phyloP scores from a whole-genome alignment of 1,140 invertebrate genomes.

The Paraescarpia echinospica region DNA sequence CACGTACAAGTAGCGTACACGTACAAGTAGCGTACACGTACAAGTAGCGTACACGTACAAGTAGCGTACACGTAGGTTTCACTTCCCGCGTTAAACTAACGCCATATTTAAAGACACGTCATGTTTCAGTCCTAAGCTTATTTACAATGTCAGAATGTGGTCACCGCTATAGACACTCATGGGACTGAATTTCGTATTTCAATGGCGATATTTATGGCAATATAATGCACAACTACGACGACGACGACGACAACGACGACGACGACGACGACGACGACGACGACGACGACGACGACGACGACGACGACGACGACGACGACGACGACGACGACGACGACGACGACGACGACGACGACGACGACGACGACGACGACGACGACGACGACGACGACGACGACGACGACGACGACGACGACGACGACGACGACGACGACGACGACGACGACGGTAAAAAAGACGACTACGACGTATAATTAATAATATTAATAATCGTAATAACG shows the following conservation, averaged over 20 bases:
- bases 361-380: not conserved
- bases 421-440: not conserved
- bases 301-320: not conserved
- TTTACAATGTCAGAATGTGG: not conserved
- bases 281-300: not conserved
- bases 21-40: too few species aligned
- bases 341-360: slow-evolving; percentile 8
- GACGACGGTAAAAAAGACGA: not conserved
- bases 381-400: not conserved
- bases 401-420: not conserved
- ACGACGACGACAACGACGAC: not conserved
- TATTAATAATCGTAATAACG: not conserved
- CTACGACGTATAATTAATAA: not conserved
- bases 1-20: too few species aligned
- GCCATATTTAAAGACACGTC: not conserved
- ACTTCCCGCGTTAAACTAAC: not conserved
- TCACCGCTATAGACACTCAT: too few species aligned
- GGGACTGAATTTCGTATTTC: not conserved
- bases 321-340: not conserved
- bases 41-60: too few species aligned
- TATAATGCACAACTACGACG: not conserved
- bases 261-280: not conserved
- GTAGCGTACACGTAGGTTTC: not conserved
- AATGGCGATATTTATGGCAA: not conserved
- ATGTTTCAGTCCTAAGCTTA: not conserved